Conservation (phyloP, 2,797 vertebrate genomes). For the Chloroceryle inda region DNA sequence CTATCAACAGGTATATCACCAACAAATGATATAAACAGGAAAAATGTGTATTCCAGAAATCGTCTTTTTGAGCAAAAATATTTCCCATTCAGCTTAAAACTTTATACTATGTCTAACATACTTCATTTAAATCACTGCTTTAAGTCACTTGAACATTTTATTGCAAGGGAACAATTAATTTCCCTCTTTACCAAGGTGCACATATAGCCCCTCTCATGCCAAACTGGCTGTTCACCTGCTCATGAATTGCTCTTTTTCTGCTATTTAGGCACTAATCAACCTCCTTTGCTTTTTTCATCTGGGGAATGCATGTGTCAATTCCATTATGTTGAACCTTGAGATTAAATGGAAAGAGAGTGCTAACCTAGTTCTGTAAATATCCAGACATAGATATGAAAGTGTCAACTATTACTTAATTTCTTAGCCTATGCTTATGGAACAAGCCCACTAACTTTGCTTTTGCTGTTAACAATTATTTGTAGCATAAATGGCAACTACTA, state of each 20-base stretch:
- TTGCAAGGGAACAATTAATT: not conserved
- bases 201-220: not conserved
- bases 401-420: not conserved
- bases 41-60: not conserved
- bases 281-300: not conserved
- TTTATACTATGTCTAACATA: not conserved
- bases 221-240: not conserved
- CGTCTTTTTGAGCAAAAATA: not conserved
- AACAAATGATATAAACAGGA: not conserved
- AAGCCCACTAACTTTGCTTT: constrained; percentile 9
- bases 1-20: not conserved
- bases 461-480: constrained; percentile 47
- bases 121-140: not conserved
- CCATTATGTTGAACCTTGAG: not conserved
- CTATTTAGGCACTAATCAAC: not conserved
- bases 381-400: not conserved
- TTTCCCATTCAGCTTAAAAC: not conserved
- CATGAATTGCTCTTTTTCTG: not conserved
- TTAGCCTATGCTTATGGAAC: constrained; percentile 1
- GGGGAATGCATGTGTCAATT: not conserved
- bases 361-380: not conserved
- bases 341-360: not conserved
- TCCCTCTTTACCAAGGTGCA: not conserved
- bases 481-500: not conserved
- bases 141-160: not conserved